A percentile compares a stretch with the other conserved stretches of the same genome.
phyloP scores from a whole-genome alignment of 37 sponge, comb jelly and placozoan genomes.

The Cliona cf. orientalis region DNA sequence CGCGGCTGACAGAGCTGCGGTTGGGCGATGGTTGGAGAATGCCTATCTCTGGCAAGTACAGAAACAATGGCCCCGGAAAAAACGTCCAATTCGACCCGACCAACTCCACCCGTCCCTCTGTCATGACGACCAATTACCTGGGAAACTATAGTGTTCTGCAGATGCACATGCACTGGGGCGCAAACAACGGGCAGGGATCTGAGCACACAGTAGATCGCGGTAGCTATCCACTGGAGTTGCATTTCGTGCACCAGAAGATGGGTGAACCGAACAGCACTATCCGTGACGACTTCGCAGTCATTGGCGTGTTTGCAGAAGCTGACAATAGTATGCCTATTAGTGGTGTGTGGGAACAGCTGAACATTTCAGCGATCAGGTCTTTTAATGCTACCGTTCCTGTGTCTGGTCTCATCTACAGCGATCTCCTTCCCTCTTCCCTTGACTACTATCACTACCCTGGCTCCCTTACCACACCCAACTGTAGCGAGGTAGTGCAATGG shows the following conservation, averaged over 20 bases:
- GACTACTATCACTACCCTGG: conserved; percentile 62
- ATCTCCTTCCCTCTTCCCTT: conserved; percentile 23
- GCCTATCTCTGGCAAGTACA: neutral
- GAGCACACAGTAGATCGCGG: conserved; percentile 33
- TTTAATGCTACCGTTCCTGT: neutral
- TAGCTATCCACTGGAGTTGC: conserved; percentile 20
- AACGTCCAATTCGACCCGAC: conserved; percentile 10
- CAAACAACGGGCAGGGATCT: conserved; percentile 15
- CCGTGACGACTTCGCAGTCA: conserved; percentile 7
- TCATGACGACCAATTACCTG: conserved; percentile 10
- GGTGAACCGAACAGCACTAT: neutral
- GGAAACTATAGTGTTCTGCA: conserved; percentile 39
- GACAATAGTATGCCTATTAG: neutral
- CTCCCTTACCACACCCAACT: conserved; percentile 59
- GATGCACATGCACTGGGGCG: conserved; percentile 70
- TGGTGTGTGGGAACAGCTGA: conserved; percentile 15
- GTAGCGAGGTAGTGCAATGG: conserved; percentile 67
- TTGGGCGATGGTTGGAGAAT: neutral
- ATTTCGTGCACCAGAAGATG: conserved; percentile 32
- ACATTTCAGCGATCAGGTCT: neutral
- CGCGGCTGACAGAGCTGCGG: neutral
- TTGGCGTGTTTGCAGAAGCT: conserved; percentile 28
- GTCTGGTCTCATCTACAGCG: neutral
- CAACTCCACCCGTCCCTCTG: neutral
- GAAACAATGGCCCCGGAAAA: conserved; percentile 28